Evolutionary conservation across 2,113 vertebrate genomes (phyloP), one percentile per base, ranked within the genome.

Genomic region (Prionailurus bengalensis): DNA sequence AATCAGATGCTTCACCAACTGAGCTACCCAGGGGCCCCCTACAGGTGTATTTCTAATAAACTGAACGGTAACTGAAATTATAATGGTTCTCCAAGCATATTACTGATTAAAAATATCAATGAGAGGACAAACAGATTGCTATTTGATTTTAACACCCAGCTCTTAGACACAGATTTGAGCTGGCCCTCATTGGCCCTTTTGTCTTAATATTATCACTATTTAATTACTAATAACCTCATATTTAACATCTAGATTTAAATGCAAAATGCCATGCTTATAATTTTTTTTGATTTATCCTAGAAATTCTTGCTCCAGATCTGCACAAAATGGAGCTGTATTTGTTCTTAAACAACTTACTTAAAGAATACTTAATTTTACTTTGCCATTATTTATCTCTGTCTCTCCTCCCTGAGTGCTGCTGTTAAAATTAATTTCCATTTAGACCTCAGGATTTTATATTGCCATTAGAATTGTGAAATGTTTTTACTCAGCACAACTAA

Each of bases 401-500:
- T 95, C 58, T 96, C 36, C 68, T 93, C 71, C 76, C 19, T 76
- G 45, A 39, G 68, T 61, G 31, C 74, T 91, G 88, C 80, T 95
- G 71, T 61, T 97, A 96, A 97, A 94, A 91, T 95, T 93, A 98
- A 95, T 97, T 97, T 97, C 93, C 85, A 87, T 96, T 96, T 95
- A 91, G 89, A 87, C 78, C 25, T 97, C 48, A 53, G 42, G 93
- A 96, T 94, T 98, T 97, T 96, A 97, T 85, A 82, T 86, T 96
- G 81, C 81, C 89, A 87, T 95, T 97, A 97, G 95, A 95, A 86
- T 91, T 86, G 29, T 96, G 82, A 94, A 97, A 93, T 91, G 85
- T 92, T 98, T 97, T 96, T 96, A 94, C 90, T 96, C 95, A 98
- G 97, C 97, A 97, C 90, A 97, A 85, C 90, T 94, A 96, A 97